These are phyloP conservation scores for Rhinoraja longicauda DNA, from an alignment of 2,797 vertebrate species.

Conservation along the genomic window DNA sequence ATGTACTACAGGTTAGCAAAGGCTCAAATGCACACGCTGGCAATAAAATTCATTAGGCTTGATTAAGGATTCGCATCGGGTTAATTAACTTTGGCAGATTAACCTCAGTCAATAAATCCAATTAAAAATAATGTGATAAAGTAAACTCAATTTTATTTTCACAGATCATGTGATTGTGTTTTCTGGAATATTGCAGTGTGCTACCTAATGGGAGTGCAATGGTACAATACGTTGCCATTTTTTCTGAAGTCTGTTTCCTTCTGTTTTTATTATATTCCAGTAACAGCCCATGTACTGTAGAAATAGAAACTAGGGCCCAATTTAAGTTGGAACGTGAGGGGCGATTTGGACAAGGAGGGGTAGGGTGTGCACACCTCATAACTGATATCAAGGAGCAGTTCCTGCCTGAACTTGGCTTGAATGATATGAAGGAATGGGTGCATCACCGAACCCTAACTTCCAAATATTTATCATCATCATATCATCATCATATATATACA, in stretches of 20 bases:
- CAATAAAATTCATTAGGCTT: neutral
- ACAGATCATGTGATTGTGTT: slow-evolving; percentile 1
- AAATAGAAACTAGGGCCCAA: neutral
- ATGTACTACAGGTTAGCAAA: neutral
- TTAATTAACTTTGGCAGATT: slow-evolving; percentile 30
- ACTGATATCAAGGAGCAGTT: too few species aligned
- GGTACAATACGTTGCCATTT: neutral
- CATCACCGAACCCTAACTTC: neutral
- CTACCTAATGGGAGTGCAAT: neutral
- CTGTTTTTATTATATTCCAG: neutral
- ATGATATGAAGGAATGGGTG: neutral
- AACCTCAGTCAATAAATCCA: slow-evolving; percentile 23
- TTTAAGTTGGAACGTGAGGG: neutral
- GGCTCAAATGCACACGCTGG: neutral
- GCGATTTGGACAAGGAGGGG: too few species aligned
- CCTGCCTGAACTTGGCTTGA: neutral
- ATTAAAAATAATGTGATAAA: slow-evolving; percentile 14
- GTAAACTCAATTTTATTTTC: slow-evolving; percentile 17
- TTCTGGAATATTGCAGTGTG: neutral
- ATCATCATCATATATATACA: too few species aligned
- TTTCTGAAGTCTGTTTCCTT: neutral
- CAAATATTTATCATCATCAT: neutral
- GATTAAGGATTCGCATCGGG: neutral
- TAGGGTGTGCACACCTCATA: neutral
- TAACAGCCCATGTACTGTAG: neutral